Conservation (phyloP, 2,888 invertebrate genomes). For the Molanna angustata region DNA sequence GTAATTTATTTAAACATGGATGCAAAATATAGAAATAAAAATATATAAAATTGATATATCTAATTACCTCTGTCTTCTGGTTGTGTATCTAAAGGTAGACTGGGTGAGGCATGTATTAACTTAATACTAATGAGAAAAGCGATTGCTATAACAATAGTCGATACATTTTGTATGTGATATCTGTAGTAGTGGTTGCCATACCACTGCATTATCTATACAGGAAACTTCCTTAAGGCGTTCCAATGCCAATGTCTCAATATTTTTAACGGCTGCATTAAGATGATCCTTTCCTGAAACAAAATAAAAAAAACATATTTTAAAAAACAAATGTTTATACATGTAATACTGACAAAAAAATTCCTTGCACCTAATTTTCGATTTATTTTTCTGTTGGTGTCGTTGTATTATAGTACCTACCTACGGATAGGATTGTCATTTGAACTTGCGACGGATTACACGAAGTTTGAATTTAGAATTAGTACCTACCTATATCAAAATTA, state of each 20-base stretch:
- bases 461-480: too few species aligned
- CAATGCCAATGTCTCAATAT: conserved; percentile 18
- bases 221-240: conserved; percentile 28
- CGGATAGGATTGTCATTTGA: too few species aligned
- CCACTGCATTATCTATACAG: conserved; percentile 26
- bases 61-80: conserved; percentile 29
- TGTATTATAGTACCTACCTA: too few species aligned
- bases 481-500: too few species aligned
- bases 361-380: neutral
- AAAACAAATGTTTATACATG: neutral
- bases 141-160: neutral
- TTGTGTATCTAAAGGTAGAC: conserved; percentile 28
- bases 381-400: too few species aligned
- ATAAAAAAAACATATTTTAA: neutral
- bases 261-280: conserved; percentile 30
- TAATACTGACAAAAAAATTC: neutral
- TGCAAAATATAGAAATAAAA: too few species aligned
- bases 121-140: neutral
- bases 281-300: conserved; percentile 20
- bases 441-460: too few species aligned
- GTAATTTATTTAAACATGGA: too few species aligned
- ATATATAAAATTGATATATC: too few species aligned
- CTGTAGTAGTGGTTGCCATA: conserved; percentile 17
- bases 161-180: neutral
- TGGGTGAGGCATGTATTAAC: conserved; percentile 3